Conservation (phyloP, 2,797 vertebrate species). For the Coregonus ussuriensis region DNA sequence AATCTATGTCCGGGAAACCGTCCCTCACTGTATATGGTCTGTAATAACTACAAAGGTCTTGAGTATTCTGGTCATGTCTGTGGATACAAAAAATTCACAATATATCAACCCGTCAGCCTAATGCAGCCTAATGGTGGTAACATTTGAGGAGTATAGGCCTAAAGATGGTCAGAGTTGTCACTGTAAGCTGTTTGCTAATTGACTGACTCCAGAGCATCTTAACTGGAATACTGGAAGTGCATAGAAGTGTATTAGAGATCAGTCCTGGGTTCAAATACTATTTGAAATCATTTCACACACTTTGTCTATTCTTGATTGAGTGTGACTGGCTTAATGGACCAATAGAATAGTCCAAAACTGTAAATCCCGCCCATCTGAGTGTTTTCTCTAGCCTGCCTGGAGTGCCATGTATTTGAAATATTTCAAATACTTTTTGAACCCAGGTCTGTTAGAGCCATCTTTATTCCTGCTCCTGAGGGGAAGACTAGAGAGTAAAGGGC, state of each 20-base stretch:
- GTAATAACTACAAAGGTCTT: neutral
- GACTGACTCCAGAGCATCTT: neutral
- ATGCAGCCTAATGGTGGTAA: neutral
- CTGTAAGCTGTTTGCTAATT: conserved; percentile 1
- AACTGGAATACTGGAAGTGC: neutral
- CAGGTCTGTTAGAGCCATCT: conserved; percentile 20
- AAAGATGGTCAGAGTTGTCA: neutral
- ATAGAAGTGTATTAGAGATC: neutral
- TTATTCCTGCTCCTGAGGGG: conserved; percentile 17
- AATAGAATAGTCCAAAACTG: neutral
- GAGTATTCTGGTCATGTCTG: neutral
- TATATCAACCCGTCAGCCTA: conserved; percentile 2
- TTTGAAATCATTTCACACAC: neutral
- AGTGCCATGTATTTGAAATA: neutral
- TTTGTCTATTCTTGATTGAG: neutral
- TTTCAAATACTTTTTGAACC: conserved; percentile 5
- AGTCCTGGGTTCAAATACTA: neutral
- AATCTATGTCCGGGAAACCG: neutral
- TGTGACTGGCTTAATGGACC: neutral
- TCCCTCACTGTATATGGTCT: neutral
- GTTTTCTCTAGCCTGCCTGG: neutral
- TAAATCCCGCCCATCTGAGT: too few relatives aligned
- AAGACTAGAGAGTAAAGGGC: neutral
- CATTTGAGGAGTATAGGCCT: neutral
- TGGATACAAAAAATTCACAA: conserved; percentile 4